phyloP scores from a whole-genome alignment of 2,797 vertebrate species.

The Enteromius mattozi region DNA sequence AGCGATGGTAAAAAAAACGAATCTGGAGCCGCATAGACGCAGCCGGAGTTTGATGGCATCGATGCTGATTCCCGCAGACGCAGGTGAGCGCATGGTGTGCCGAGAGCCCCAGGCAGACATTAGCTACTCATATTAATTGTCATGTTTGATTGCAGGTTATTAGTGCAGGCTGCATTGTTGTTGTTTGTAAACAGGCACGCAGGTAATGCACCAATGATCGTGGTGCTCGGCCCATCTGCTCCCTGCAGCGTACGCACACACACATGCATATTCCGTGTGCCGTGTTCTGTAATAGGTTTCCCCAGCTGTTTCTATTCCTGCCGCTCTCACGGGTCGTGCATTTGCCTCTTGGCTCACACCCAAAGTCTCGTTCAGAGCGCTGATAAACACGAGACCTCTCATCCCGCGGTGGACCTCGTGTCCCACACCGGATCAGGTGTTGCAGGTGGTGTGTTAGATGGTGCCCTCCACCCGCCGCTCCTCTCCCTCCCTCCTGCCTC shows the following conservation, averaged over 20 bases:
- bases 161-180: slow-evolving; percentile 76
- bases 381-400: slow-evolving; percentile 47
- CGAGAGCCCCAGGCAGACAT: slow-evolving; percentile 68
- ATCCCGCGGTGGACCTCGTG: neutral
- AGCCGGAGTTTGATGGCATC: slow-evolving; percentile 69
- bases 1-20: neutral
- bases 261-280: slow-evolving; percentile 30
- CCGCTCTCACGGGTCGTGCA: slow-evolving; percentile 63
- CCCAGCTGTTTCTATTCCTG: slow-evolving; percentile 73
- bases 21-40: neutral
- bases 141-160: slow-evolving; percentile 82
- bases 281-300: slow-evolving; percentile 66
- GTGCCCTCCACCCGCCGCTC: slow-evolving; percentile 23
- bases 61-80: slow-evolving; percentile 17
- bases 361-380: slow-evolving; percentile 59
- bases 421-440: slow-evolving; percentile 53
- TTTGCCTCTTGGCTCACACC: slow-evolving; percentile 76
- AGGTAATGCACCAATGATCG: slow-evolving; percentile 82
- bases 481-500: neutral
- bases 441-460: slow-evolving; percentile 39
- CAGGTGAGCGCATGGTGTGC: slow-evolving; percentile 44
- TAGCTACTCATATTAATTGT: slow-evolving; percentile 72
- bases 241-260: slow-evolving; percentile 49
- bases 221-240: slow-evolving; percentile 78
- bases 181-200: slow-evolving; percentile 78